Base-by-base conservation (phyloP, 2,797 vertebrate species). In the Parotocinclus haroldoi region DNA sequence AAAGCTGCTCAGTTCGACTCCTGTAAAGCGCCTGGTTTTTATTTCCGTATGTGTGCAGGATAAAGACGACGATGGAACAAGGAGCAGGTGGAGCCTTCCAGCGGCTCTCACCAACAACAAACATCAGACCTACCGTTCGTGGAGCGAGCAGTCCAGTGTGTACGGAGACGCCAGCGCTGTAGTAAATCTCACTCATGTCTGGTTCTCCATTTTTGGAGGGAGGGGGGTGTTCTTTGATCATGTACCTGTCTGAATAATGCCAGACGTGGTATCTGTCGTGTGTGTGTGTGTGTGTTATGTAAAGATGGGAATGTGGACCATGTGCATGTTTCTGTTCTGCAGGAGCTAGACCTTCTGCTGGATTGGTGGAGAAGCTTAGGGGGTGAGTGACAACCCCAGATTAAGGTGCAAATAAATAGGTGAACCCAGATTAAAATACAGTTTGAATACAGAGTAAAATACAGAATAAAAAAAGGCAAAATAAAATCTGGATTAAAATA, bases 351-450 rank as follows among this genome's bases (percentile, higher is more conserved):
- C 14, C 42, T 62, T 42, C 36, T 77, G 14, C 7, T 60, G 37
- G 38, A 36, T 0, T 73, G 13, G 71, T 78, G 42, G 40, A 1
- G 65, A 9, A 50, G 3, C 10, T 58, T 49, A 0, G 53, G 6
- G 50, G 7, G 79, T 83, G 40, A 78, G 78, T 66, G 16, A 12
- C 4, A 14, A 7, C 7, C 48, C 7, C 55, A 55, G n/a, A n/a
- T n/a, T n/a, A n/a, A n/a, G n/a, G n/a, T n/a, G n/a, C n/a, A n/a
- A n/a, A n/a, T n/a, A n/a, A n/a, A n/a, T n/a, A n/a, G n/a, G n/a
- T n/a, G n/a, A n/a, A n/a, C n/a, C n/a, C 27, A 27, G 27, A 27
- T 27, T 27, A 27, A 27, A 27, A 27, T 27, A 5, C 27, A 27
- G 27, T 27, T 27, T 27, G 5, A 27, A 27, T 5, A 27, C 27